Base-by-base conservation (phyloP, 2,797 vertebrate species). In the Pristis pectinata region DNA sequence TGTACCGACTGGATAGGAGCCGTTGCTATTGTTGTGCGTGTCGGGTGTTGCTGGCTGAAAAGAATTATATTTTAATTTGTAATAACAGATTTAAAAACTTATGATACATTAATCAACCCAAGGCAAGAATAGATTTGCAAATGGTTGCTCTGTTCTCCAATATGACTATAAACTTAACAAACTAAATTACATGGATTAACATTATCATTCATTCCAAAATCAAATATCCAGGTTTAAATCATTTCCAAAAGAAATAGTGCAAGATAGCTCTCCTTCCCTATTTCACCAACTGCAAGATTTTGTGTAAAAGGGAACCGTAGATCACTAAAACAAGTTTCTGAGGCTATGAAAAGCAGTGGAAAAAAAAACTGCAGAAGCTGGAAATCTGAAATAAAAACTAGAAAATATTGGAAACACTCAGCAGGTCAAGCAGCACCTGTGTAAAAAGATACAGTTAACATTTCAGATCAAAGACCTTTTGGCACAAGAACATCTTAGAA, bases 21-120 rank as follows among this genome's bases (percentile, higher is more conserved):
- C 94, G 98, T 97, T 96, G 98, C 98, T 98, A 99, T 98, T 41
- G 92, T 94, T 97, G 98, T 99, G 97, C 98, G 99, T 95, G 98
- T 99, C 93, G 99, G n/a, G 99, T 96, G 99, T 99, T 96, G 98
- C 98, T 98, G 99, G 99, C 99, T 99, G 96, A 95, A 97, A n/a
- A 30, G 49, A 94, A 74, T 49, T 70, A 93, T 3, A 70, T 44
- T 37, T 41, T 93, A 74, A 70, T 41, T 27, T 93, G 34, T n/a
- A 76, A 74, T 53, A 53, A 74, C 5, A 53, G 44, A 11, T 74
- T 72, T 74, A 53, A 74, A 74, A 17, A 74, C 8, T 70, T 92
- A 72, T 64, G 41, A 41, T 53, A 6, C 27, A 22, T 19, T 27
- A 8, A 22, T 56, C 70, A 94, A 30, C 30, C 53, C 1, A 34